Conservation (phyloP, 2,113 vertebrate species). For the Aphyosemion australe region DNA sequence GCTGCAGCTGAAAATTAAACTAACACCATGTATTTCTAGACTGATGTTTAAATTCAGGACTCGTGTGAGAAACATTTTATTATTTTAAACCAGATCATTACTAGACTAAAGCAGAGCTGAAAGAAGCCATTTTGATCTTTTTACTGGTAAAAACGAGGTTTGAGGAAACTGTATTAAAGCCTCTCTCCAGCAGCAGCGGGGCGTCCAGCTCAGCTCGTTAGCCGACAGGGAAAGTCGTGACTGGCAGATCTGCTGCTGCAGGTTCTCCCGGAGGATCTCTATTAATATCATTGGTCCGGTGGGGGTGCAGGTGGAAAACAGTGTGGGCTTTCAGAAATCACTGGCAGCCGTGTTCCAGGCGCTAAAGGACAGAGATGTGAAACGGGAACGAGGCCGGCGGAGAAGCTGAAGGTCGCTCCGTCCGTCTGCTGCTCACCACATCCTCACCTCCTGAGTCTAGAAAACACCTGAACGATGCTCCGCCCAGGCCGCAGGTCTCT, state of each 20-base stretch:
- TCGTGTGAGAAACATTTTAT: too few species aligned
- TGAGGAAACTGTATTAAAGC: too few species aligned
- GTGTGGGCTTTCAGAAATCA: slow-evolving; percentile 13
- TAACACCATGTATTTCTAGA: too few species aligned
- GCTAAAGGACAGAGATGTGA: slow-evolving; percentile 22
- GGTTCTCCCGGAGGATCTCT: slow-evolving; percentile 56
- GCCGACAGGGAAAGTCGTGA: slow-evolving; percentile 19
- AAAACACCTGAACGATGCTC: too few species aligned
- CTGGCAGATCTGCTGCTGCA: slow-evolving; percentile 35
- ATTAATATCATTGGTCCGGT: slow-evolving; percentile 44
- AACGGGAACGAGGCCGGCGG: slow-evolving; percentile 23
- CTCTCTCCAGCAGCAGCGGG: background rate
- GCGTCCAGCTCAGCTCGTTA: background rate
- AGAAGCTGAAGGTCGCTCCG: slow-evolving; percentile 42
- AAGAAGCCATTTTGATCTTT: too few species aligned
- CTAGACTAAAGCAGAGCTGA: too few species aligned
- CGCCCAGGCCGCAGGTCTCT: too few species aligned
- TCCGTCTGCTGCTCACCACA: background rate
- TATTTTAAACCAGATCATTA: too few species aligned
- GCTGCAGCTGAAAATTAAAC: too few species aligned
- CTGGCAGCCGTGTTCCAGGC: slow-evolving; percentile 32
- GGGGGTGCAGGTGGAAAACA: background rate
- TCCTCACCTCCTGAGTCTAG: too few species aligned
- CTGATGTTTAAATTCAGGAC: too few species aligned
- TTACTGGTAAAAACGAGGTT: too few species aligned